These are phyloP conservation scores for Girardinus metallicus DNA, from an alignment of 2,797 vertebrate genomes.

Conservation along the genomic window DNA sequence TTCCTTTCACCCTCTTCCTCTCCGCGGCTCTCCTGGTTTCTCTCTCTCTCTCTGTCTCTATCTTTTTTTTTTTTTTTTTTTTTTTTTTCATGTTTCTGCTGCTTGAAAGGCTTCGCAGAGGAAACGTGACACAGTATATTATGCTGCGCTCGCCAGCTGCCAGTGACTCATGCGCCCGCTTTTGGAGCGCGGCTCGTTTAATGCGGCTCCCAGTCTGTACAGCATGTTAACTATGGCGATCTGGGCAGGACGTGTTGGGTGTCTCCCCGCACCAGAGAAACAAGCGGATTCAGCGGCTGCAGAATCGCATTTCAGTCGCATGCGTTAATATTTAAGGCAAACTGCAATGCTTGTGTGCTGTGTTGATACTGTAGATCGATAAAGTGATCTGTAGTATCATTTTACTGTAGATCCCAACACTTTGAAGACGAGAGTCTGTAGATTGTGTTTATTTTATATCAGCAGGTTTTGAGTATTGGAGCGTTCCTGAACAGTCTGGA, in stretches of 20 bases:
- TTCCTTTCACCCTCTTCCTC: conserved; percentile 10
- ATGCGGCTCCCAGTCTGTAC: conserved; percentile 57
- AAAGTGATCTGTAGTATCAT: too few species aligned
- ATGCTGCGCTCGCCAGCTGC: conserved; percentile 60
- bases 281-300: conserved; percentile 11
- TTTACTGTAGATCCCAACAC: too few species aligned
- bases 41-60: accelerated
- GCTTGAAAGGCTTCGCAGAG: conserved; percentile 54
- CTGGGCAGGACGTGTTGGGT: conserved; percentile 42
- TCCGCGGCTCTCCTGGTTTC: not conserved
- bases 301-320: conserved; percentile 20
- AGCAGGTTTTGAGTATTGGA: not conserved
- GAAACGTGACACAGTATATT: conserved; percentile 74
- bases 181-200: conserved; percentile 66
- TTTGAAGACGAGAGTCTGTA: too few species aligned
- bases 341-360: not conserved
- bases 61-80: not conserved
- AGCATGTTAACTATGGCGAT: conserved; percentile 60
- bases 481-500: not conserved
- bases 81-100: conserved; percentile 36
- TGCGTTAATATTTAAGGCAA: conserved; percentile 5
- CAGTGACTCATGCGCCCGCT: conserved; percentile 71
- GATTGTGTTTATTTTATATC: not conserved
- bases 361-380: not conserved
- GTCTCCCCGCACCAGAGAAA: conserved; percentile 30